Base-by-base conservation (phyloP, 2,888 invertebrate genomes). In the Aphelenchoides bicaudatus region DNA sequence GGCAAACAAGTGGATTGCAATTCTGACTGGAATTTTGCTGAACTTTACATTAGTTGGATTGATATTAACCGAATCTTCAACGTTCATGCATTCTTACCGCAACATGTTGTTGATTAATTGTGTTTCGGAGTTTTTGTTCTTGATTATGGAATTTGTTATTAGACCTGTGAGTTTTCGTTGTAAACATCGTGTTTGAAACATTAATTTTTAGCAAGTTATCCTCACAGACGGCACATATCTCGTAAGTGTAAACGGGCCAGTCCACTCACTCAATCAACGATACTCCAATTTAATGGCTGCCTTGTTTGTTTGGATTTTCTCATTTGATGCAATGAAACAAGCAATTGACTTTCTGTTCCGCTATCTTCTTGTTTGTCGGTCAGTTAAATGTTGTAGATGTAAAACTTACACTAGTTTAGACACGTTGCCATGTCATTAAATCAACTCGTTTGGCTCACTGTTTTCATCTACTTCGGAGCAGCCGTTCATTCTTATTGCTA, bases 351-450 rank as follows among this genome's bases (percentile, higher is more conserved):
- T 43, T 21, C 23, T 43, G 23, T 43, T 19, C 23, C 43, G 43
- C 8, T 43, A 43, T n/a, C 25, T 19, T 19, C 16, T 43, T n/a
- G 43, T 43, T n/a, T 43, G 43, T 43, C 23, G 43, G 43, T 43
- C 10, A 43, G 43, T 43, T 6, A 25, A 6, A 6, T 43, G 16
- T 25, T 10, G 25, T 8, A 19, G 43, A 21, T 6, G 16, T 43
- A 43, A 43, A 8, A 21, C 10, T 21, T 43, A 6, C 21, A 19
- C n/a, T 19, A 10, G 16, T 43, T 10, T n/a, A 43, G 43, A 25
- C 43, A 43, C 16, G 16, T 43, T 6, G 21, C 16, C 23, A 19
- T 25, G 10, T 43, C 43, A 25, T 43, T 43, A 10, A 10, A 25
- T n/a, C 43, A 25, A 6, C 43, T 43, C 6, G 10, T 43, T 43